A percentile compares a stretch with the other conserved stretches of the same genome.
phyloP scores from a whole-genome alignment of 2,113 vertebrate genomes.

The Salvator merianae region DNA sequence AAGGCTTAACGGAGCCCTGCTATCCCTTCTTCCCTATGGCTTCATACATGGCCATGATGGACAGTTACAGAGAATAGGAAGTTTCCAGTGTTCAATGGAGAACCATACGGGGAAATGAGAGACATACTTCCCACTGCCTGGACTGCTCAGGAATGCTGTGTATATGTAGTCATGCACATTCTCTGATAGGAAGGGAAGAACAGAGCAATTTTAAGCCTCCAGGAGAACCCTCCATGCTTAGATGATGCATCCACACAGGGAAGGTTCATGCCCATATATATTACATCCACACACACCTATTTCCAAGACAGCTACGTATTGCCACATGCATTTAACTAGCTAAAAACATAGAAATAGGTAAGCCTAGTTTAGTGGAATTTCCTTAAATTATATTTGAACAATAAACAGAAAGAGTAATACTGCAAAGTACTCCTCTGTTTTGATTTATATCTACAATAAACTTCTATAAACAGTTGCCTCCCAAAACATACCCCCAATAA shows the following conservation, averaged over 20 bases:
- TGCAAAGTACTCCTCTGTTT: slow-evolving; percentile 91
- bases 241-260: background rate
- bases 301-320: slow-evolving; percentile 78
- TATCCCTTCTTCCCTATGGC: background rate
- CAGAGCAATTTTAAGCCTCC: background rate
- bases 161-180: background rate
- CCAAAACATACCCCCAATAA: slow-evolving; percentile 74
- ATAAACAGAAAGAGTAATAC: slow-evolving; percentile 95
- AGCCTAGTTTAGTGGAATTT: slow-evolving; percentile 82
- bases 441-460: slow-evolving; percentile 94
- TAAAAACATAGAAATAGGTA: slow-evolving; percentile 90
- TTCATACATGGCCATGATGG: background rate
- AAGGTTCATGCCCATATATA: slow-evolving; percentile 68
- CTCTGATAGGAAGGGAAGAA: background rate
- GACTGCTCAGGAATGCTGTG: background rate
- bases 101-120: background rate
- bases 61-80: background rate
- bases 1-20: background rate
- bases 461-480: slow-evolving; percentile 86
- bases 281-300: slow-evolving; percentile 74
- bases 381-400: slow-evolving; percentile 98
- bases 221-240: background rate
- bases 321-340: slow-evolving; percentile 82
- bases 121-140: background rate
- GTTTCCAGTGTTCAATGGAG: background rate